These are phyloP conservation scores for Stratiomys singularior DNA, from an alignment of 2,888 invertebrate species.

Conservation along the genomic window DNA sequence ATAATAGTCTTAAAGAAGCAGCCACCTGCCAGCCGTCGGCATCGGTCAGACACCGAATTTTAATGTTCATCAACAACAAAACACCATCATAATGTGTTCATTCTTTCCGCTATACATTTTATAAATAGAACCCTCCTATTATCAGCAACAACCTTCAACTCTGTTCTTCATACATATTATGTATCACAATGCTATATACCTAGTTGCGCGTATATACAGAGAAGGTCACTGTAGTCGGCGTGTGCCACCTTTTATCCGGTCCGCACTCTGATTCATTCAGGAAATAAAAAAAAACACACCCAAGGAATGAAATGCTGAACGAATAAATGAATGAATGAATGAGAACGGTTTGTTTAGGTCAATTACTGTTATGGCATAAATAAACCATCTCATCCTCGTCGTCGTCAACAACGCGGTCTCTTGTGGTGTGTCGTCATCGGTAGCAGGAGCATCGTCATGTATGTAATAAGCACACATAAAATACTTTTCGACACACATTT, in stretches of 20 bases:
- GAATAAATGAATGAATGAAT: slow-evolving; percentile 13
- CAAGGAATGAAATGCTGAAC: background rate
- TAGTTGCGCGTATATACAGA: background rate
- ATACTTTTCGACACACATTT: slow-evolving; percentile 7
- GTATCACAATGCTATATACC: background rate
- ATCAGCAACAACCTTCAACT: background rate
- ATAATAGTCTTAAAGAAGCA: background rate
- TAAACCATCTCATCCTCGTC: background rate
- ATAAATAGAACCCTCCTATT: slow-evolving; percentile 33
- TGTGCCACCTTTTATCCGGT: background rate
- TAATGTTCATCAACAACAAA: background rate
- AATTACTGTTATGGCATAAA: slow-evolving; percentile 22
- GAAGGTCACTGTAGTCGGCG: background rate
- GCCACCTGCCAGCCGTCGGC: background rate
- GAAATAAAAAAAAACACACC: slow-evolving; percentile 12
- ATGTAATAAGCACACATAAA: background rate
- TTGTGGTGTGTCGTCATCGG: background rate
- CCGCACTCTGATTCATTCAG: slow-evolving; percentile 31
- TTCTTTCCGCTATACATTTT: background rate
- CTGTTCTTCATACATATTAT: background rate
- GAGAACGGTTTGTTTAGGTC: slow-evolving; percentile 32
- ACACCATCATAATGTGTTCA: background rate
- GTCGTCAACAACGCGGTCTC: background rate
- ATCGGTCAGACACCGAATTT: background rate
- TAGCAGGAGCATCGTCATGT: background rate